Base-by-base conservation (phyloP, 2,113 vertebrate species). In the Cromileptes altivelis region DNA sequence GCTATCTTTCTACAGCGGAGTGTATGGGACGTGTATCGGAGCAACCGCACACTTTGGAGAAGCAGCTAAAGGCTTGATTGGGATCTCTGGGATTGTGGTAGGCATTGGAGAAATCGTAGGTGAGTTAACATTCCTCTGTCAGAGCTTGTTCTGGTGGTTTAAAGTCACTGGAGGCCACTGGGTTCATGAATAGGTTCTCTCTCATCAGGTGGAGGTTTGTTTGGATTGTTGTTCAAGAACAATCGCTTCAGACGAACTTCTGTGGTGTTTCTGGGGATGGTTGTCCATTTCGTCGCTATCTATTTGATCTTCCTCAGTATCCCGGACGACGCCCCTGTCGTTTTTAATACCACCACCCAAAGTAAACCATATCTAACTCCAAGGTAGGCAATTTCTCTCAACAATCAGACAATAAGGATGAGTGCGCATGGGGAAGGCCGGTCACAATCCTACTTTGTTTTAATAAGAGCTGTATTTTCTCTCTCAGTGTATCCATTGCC, bases 271-370 rank as follows among this genome's bases (percentile, higher is more conserved):
- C 86, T 99, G 72, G 98, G 98, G 60, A 95, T 98, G 89, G 56
- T 99, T 11, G 96, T 97, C 67, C 98, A 99, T 87, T 98, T 98
- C 21, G 50, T 98, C 3, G 97, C 98, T 23, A 98, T 99, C 85
- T 99, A 99, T 86, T 88, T 99, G 77, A 98, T 99, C 73, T 99
- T 98, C 88, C 97, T 98, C 73, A 99, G 96, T 94, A 96, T 98
- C 85, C 98, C 98, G 0, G 95, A 93, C 18, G 96, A 98, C 21
- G 97, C 98, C 2, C 97, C 98, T 0, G 89, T 98, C 3, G 97
- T 97, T 65, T 93, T 97, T 1, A 87, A 95, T 57, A 95, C 95
- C 65, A 95, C 93, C 50, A 96, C 97, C 0, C 84, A 96, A 85
- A 93, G 88, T 80, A 78, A 68, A 7, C 95, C 98, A 0, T 99